Conservation (phyloP, 2,113 vertebrate species). For the Sylvietta virens region DNA sequence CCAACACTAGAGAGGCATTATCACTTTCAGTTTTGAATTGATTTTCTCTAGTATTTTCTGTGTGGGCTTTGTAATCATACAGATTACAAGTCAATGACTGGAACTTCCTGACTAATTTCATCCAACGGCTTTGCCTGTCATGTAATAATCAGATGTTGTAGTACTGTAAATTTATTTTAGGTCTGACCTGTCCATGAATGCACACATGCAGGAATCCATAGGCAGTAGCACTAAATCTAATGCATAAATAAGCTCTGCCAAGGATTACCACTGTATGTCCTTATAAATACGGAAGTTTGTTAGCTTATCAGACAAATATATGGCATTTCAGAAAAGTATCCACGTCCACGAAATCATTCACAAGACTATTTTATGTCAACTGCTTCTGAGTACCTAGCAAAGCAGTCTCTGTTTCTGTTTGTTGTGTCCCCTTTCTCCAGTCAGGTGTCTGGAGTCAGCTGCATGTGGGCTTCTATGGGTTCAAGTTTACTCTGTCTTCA, state of each 20-base stretch:
- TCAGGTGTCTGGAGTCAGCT: neutral
- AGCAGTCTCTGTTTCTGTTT: neutral
- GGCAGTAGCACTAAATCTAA: neutral
- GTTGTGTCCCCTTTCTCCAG: neutral
- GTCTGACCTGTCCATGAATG: neutral
- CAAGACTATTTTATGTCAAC: neutral
- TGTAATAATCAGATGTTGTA: neutral
- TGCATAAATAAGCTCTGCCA: neutral
- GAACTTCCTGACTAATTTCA: neutral
- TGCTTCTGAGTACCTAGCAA: neutral
- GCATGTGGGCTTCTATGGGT: neutral
- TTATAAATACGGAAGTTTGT: neutral
- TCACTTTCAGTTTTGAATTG: neutral
- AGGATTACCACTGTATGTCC: neutral
- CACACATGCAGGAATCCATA: neutral
- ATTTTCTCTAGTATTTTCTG: neutral
- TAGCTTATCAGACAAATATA: neutral
- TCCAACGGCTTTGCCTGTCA: neutral
- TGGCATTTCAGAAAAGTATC: neutral
- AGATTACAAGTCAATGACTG: neutral
- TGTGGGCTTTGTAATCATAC: neutral
- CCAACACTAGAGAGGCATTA: neutral
- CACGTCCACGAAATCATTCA: neutral
- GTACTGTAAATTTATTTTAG: neutral
- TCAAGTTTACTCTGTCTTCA: neutral